These are phyloP conservation scores for Drosophila multiciliata DNA, from an alignment of 2,888 invertebrate genomes.

Conservation along the genomic window DNA sequence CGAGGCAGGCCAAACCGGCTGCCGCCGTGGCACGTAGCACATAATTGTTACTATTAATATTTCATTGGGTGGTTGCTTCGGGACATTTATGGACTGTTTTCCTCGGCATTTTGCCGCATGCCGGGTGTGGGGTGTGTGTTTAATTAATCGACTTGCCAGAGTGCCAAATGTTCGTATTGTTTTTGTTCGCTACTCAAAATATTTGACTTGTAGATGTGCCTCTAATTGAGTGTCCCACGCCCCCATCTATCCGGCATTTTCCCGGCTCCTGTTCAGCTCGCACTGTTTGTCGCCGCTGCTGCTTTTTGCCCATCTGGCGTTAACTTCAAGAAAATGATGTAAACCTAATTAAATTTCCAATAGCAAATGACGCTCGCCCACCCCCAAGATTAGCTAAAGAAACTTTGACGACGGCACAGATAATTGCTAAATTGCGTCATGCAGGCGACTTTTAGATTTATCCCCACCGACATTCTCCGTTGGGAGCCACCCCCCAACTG, in stretches of 20 bases:
- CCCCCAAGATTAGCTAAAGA: conserved; percentile 47
- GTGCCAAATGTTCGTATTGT: conserved; percentile 74
- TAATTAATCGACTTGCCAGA: conserved; percentile 75
- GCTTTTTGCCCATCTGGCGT: conserved; percentile 73
- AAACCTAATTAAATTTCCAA: conserved; percentile 82
- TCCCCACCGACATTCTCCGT: not conserved
- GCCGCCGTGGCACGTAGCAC: conserved; percentile 72
- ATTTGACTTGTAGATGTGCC: conserved; percentile 79
- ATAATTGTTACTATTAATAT: conserved; percentile 80
- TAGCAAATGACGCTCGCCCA: conserved; percentile 55
- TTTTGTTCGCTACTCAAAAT: conserved; percentile 68
- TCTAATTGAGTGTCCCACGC: conserved; percentile 72
- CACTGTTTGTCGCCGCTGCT: conserved; percentile 27
- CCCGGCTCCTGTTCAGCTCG: conserved; percentile 46
- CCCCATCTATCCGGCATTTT: conserved; percentile 28
- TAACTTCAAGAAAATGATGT: conserved; percentile 74
- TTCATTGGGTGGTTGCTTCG: conserved; percentile 76
- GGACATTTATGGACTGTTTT: conserved; percentile 69
- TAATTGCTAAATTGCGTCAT: conserved; percentile 78
- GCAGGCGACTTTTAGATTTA: conserved; percentile 51
- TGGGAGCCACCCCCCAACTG: not conserved
- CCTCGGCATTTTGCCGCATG: conserved; percentile 19
- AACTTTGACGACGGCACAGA: conserved; percentile 72
- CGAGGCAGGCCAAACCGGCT: conserved; percentile 4
- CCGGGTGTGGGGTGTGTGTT: conserved; percentile 38